Conservation (phyloP, 2,888 invertebrate species). For the Pseudococcus jackbeardsleyi region DNA sequence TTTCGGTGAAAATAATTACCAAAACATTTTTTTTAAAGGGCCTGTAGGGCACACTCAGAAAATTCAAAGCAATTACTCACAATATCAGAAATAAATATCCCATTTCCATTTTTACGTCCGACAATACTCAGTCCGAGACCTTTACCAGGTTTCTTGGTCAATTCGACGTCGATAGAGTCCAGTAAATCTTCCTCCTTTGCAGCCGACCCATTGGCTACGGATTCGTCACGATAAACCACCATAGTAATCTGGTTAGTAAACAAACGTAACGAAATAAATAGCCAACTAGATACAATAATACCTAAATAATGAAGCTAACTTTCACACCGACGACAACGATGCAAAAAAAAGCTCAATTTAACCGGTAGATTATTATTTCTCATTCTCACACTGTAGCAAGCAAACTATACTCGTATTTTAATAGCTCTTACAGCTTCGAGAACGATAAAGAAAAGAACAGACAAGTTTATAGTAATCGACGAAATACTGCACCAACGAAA, state of each 20-base stretch:
- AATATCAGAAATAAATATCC: constrained; percentile 93
- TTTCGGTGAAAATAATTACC: too few species aligned
- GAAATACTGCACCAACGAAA: constrained; percentile 43
- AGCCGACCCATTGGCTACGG: constrained; percentile 70
- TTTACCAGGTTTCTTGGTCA: constrained; percentile 89
- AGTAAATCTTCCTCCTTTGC: constrained; percentile 79
- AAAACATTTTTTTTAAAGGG: too few species aligned
- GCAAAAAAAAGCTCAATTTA: background rate
- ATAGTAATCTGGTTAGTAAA: constrained; percentile 78
- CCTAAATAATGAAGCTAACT: background rate
- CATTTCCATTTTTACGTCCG: constrained; percentile 81
- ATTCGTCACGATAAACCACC: constrained; percentile 80
- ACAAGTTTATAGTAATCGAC: constrained; percentile 44
- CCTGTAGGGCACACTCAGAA: background rate
- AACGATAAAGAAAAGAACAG: constrained; percentile 25
- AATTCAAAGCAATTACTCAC: constrained; percentile 72
- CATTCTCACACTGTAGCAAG: background rate
- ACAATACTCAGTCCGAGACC: constrained; percentile 90
- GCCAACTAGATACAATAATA: background rate
- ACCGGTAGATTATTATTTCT: constrained; percentile 19
- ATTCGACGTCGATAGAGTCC: constrained; percentile 82
- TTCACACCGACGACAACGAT: background rate
- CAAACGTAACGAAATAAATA: background rate
- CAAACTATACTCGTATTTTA: background rate
- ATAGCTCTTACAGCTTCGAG: background rate